Percentiles rank a stretch among this genome's conserved stretches.
Evolutionary conservation across 2,113 vertebrate species (phyloP).

Genomic region (Empidonax traillii): DNA sequence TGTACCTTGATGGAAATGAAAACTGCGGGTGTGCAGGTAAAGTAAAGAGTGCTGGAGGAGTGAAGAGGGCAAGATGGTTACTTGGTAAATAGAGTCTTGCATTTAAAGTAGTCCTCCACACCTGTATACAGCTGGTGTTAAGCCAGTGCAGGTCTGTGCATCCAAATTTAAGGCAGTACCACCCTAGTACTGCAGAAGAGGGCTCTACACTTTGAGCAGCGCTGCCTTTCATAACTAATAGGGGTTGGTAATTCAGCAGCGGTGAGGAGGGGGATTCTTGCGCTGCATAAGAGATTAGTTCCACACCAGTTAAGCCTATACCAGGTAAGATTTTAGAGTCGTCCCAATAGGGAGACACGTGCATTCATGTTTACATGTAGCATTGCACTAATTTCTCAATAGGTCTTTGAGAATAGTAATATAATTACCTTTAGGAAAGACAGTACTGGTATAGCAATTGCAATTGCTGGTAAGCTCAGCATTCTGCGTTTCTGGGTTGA

Average conservation of each 20-base stretch:
- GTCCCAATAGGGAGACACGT: not conserved
- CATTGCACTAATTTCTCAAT: not conserved
- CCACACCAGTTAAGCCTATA: not conserved
- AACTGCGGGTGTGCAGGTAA: not conserved
- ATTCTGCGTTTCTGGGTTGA: not conserved
- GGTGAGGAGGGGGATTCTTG: not conserved
- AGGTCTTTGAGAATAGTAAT: not conserved
- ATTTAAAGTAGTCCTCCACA: not conserved
- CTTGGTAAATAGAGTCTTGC: not conserved
- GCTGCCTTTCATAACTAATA: fast-evolving
- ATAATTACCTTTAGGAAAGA: not conserved
- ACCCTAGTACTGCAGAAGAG: too few species aligned
- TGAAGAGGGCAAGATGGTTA: not conserved
- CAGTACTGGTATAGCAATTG: not conserved
- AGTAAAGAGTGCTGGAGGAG: not conserved
- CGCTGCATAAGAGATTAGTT: not conserved
- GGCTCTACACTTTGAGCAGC: not conserved
- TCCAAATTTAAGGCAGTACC: not conserved
- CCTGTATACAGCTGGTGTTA: not conserved
- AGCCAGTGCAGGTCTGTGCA: not conserved
- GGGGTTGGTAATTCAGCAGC: not conserved
- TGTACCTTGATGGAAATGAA: not conserved
- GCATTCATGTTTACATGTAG: fast-evolving
- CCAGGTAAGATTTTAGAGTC: not conserved
- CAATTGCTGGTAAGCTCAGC: not conserved